Evolutionary conservation across 2,797 vertebrate species (phyloP).

Genomic region (Chrosomus eos): DNA sequence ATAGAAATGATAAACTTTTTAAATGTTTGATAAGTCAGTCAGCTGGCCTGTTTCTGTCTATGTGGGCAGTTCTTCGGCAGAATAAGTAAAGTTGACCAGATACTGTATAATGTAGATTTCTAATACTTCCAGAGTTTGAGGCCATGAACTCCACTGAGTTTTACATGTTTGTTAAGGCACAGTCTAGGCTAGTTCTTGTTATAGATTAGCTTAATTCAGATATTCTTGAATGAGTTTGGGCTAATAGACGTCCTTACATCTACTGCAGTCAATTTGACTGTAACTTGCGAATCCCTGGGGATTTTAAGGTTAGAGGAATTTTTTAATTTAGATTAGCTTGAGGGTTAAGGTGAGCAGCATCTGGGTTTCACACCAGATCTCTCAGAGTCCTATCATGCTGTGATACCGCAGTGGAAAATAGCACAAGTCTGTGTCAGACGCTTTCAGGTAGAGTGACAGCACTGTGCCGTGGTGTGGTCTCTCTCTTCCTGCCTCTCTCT

Average conservation of each 20-base stretch:
- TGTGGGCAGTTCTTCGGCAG: neutral
- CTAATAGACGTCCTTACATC: conserved; percentile 5
- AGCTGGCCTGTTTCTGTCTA: neutral
- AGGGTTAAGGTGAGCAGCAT: conserved; percentile 39
- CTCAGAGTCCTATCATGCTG: conserved; percentile 37
- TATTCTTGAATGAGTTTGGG: neutral
- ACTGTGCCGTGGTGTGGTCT: conserved; percentile 48
- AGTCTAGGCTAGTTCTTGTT: neutral
- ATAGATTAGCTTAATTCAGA: neutral
- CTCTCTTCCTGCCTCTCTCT: conserved; percentile 38
- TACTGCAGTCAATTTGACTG: conserved; percentile 1
- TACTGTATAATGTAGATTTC: neutral
- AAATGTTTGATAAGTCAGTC: neutral
- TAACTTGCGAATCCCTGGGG: conserved; percentile 12
- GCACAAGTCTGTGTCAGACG: conserved; percentile 42
- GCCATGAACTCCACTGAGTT: neutral
- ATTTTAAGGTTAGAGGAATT: conserved; percentile 34
- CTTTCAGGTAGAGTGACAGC: conserved; percentile 59
- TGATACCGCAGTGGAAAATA: conserved; percentile 34
- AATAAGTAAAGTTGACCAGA: neutral
- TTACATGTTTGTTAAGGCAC: neutral
- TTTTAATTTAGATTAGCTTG: conserved; percentile 46
- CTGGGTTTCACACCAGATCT: conserved; percentile 35
- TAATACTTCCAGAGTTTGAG: neutral
- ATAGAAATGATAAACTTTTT: neutral